Percentiles rank a stretch among this genome's conserved stretches.
These are phyloP conservation scores for Helogale parvula DNA, from an alignment of 2,113 vertebrate species.

Conservation along the genomic window DNA sequence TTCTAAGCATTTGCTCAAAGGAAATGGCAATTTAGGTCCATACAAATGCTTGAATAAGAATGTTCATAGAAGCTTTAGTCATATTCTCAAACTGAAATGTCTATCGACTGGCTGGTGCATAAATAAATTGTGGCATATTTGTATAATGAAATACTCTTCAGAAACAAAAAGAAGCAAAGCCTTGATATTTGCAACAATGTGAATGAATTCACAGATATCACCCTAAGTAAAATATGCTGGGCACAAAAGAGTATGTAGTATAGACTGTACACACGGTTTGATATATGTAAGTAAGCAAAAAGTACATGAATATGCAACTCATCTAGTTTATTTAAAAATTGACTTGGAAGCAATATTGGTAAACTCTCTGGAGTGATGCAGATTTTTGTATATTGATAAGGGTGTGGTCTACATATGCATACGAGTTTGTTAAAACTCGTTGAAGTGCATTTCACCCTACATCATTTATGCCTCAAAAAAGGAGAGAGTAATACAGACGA, in stretches of 20 bases:
- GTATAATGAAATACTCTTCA: neutral
- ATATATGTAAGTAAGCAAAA: neutral
- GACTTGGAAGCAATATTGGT: neutral
- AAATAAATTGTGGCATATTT: neutral
- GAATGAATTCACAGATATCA: neutral
- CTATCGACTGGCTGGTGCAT: neutral
- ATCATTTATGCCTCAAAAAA: conserved; percentile 38
- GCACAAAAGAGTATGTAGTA: neutral
- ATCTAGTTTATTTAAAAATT: neutral
- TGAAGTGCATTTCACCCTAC: neutral
- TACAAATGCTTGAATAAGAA: conserved; percentile 24
- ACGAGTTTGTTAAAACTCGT: neutral
- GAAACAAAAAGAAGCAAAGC: neutral
- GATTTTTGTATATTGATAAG: neutral
- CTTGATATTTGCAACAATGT: neutral
- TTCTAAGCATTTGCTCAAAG: conserved; percentile 28
- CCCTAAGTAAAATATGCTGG: neutral
- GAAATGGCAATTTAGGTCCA: conserved; percentile 1
- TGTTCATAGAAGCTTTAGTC: neutral
- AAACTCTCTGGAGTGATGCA: neutral
- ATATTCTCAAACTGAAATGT: neutral
- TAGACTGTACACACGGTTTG: neutral
- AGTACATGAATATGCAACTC: neutral
- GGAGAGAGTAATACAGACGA: neutral
- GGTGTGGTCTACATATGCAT: neutral